phyloP scores from a whole-genome alignment of 2,113 vertebrate species.

The Alethe diademata region DNA sequence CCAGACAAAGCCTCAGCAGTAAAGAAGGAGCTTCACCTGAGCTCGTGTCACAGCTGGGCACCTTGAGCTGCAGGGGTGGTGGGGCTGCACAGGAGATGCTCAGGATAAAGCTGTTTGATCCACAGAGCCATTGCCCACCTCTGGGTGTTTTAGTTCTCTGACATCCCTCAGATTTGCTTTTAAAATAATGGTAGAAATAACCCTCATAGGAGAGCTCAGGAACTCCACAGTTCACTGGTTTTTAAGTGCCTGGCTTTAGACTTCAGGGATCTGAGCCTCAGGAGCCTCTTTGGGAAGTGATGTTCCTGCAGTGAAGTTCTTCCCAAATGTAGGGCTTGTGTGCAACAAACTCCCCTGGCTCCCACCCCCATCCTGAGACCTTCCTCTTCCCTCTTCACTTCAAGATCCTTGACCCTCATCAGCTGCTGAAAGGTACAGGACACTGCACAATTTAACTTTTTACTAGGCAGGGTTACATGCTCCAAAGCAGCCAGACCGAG shows the following conservation, averaged over 20 bases:
- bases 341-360: background rate
- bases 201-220: background rate
- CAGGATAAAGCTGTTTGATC: fast-evolving
- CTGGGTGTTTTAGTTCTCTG: background rate
- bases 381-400: background rate
- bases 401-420: background rate
- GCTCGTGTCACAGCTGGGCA: fast-evolving
- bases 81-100: background rate
- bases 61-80: background rate
- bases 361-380: background rate
- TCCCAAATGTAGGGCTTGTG: fast-evolving
- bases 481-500: background rate
- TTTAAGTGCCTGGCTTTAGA: background rate
- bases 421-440: background rate
- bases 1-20: background rate
- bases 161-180: background rate
- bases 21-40: background rate
- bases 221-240: background rate
- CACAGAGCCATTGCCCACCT: background rate
- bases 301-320: background rate
- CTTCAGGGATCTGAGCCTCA: background rate
- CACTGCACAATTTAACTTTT: background rate
- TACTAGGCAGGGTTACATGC: fast-evolving
- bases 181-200: background rate
- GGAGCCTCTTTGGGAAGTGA: background rate